Base-by-base conservation (phyloP, 1,140 invertebrate genomes). In the Euborellia annulipes region DNA sequence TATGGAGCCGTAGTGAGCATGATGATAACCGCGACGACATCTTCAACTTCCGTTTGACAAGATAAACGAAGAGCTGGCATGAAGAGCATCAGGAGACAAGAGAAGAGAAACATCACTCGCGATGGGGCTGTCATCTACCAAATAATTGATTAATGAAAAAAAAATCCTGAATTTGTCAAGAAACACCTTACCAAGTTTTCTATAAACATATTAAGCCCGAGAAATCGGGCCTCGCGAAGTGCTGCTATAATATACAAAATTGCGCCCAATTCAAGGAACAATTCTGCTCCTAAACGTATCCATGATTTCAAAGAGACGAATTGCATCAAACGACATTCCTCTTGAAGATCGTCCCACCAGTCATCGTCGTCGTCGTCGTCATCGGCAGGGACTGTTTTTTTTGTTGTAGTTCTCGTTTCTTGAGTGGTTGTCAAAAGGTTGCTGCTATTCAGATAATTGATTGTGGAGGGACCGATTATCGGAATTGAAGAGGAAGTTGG, bases 1-100 rank as follows among this genome's bases (percentile, higher is more conserved):
- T 97, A 97, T 0, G 91, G 89, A 6, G 91, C 87, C 16, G 91
- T 95, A 2, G 87, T 88, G 0, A 98, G 64, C 79, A 97, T 94
- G 4, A 92, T 88, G n/a, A 91, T 71, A 2, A 96, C 82, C 3
- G 87, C 84, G 1, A 95, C 68, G 47, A 87, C 77, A 58, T 98
- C 93, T 62, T 98, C 92, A 8, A 76, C 70, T 60, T 87, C 78
- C 34, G 85, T 76, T 16, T 76, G 66, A 61, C 93, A 97, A n/a
- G 75, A 68, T 7, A 92, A 65, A 45, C 93, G 67, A 17, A 95
- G 61, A 38, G 82, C 79, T 14, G 91, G 82, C 63, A 96, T 81
- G 3, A 78, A 64, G 54, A 89, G 64, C 63, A 93, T 81, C 45
- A 96, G 69, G 32, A 86, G 69, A 56, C 90, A 93, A 0, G 93